These are phyloP conservation scores for Graphium colonna DNA, from an alignment of 2,888 invertebrate species.

Conservation along the genomic window DNA sequence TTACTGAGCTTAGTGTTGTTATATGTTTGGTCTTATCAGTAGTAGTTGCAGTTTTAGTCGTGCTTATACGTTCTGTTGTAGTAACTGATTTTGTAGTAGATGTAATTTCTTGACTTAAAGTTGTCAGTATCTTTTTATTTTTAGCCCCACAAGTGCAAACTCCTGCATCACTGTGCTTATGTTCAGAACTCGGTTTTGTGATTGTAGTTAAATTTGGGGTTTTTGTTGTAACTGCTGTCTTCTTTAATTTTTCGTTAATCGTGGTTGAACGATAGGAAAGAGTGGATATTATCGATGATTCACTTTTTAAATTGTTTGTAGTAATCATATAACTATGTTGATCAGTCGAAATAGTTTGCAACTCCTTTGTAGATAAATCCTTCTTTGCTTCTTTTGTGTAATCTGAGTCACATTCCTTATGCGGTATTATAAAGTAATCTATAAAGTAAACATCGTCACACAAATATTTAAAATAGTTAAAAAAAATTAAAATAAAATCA, in stretches of 20 bases:
- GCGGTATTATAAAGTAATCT: conserved; percentile 13
- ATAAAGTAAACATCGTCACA: no score
- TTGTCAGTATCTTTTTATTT: background rate
- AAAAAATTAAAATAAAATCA: no score
- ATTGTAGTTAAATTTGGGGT: background rate
- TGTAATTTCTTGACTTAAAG: background rate
- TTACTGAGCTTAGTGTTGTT: background rate
- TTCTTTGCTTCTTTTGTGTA: background rate
- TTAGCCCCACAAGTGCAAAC: background rate
- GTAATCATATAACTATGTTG: background rate
- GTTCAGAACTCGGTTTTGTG: background rate
- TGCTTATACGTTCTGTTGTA: background rate
- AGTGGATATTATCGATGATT: background rate
- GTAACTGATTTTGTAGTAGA: background rate
- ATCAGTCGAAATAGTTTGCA: background rate
- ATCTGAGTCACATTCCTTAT: conserved; percentile 2
- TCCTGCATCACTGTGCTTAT: background rate
- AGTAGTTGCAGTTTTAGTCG: background rate
- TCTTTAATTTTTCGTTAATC: no score
- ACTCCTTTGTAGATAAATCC: background rate
- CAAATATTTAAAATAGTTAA: background rate
- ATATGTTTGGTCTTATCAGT: no score
- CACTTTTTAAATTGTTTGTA: background rate
- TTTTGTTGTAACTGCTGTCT: background rate
- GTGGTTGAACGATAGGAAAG: no score